Conservation (phyloP, 53 echinoderm and acorn worm genomes). For the Antedon mediterranea region DNA sequence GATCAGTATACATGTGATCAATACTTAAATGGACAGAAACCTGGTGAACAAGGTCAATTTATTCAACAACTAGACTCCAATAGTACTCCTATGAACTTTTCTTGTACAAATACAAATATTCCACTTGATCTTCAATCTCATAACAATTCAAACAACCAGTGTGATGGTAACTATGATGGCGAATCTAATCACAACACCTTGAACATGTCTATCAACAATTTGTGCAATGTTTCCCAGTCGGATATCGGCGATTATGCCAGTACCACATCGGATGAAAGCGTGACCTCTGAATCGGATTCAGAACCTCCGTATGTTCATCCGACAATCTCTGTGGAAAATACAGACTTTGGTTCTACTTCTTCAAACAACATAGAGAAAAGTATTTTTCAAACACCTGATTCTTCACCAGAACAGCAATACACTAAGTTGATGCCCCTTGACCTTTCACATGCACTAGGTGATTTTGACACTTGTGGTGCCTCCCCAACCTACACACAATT, state of each 20-base stretch:
- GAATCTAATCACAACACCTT: not conserved
- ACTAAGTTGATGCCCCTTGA: not conserved
- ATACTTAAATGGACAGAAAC: not conserved
- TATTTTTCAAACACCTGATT: not conserved
- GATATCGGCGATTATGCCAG: not conserved
- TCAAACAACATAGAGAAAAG: not conserved
- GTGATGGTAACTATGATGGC: not conserved
- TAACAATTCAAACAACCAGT: not conserved
- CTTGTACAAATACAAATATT: not conserved
- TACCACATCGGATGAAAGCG: not conserved
- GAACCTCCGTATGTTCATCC: not conserved
- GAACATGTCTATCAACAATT: not conserved
- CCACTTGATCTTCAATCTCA: not conserved
- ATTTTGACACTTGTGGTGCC: not conserved
- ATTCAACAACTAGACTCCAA: not conserved
- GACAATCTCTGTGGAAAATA: not conserved
- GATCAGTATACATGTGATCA: not conserved
- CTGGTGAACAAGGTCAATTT: not conserved
- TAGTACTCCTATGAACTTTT: not conserved
- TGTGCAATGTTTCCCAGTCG: not conserved
- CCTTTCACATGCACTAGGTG: conserved; percentile 10
- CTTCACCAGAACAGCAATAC: not conserved
- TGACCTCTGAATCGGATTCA: not conserved
- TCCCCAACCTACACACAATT: not conserved
- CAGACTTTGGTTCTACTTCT: not conserved